phyloP scores from a whole-genome alignment of 92 coral and sea anemone genomes.

The Palythoa grandiflora region DNA sequence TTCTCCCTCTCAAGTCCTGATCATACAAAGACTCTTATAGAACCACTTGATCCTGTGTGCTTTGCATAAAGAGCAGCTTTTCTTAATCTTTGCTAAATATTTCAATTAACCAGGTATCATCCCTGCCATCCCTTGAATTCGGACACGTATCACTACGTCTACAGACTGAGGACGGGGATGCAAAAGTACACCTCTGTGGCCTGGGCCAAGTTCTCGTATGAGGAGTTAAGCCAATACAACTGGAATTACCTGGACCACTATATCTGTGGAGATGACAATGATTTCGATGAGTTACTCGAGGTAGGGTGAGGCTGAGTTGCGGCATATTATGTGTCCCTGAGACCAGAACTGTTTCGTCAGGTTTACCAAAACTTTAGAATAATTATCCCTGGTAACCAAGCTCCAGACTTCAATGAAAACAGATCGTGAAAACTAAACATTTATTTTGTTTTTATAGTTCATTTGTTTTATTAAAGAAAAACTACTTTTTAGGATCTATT shows the following conservation, averaged over 20 bases:
- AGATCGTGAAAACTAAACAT: no score
- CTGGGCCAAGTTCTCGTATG: conserved; percentile 70
- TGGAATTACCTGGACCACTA: conserved; percentile 99
- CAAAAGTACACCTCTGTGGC: conserved; percentile 30
- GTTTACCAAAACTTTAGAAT: no score
- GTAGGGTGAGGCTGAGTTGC: conserved; percentile 35
- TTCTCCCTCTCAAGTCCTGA: no score
- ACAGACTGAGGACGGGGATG: conserved; percentile 43
- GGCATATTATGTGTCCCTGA: no score
- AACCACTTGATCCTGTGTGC: neutral
- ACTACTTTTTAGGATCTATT: no score
- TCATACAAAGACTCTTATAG: no score
- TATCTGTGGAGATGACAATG: conserved; percentile 80
- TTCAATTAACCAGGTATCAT: conserved; percentile 60
- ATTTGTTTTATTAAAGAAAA: no score
- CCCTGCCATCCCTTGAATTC: conserved; percentile 81
- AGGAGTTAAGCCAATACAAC: conserved; percentile 85
- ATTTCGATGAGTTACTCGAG: conserved; percentile 84
- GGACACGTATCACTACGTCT: conserved; percentile 73
- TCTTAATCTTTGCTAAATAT: neutral
- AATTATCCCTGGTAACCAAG: no score
- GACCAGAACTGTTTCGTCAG: no score
- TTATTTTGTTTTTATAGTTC: no score
- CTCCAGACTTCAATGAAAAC: no score
- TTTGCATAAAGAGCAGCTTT: neutral